Percentiles rank a stretch among this genome's conserved stretches.
These are phyloP conservation scores for Drosophila oshimai DNA, from an alignment of 1,140 invertebrate genomes.

Conservation along the genomic window DNA sequence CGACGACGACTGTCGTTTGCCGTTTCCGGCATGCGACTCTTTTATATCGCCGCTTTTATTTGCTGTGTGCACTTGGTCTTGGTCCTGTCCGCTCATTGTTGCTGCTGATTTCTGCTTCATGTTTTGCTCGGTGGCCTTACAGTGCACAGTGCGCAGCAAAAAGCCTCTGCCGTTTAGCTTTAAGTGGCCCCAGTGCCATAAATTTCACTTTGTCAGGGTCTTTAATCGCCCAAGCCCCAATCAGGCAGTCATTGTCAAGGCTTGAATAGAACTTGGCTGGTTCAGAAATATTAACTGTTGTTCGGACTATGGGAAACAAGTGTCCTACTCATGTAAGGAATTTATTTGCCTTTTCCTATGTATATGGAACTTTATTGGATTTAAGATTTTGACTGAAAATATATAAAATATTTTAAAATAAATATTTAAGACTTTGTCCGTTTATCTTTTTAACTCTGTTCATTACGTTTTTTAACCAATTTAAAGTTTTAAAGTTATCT, in stretches of 20 bases:
- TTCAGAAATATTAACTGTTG: neutral
- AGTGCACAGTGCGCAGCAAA: neutral
- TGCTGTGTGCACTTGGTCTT: conserved; percentile 26
- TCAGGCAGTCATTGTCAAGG: conserved; percentile 22
- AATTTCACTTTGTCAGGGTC: conserved; percentile 36
- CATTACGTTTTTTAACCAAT: no score
- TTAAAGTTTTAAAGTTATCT: no score
- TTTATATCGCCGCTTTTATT: conserved; percentile 46
- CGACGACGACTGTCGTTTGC: conserved; percentile 49
- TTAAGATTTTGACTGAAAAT: neutral
- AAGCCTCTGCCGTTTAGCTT: conserved; percentile 24
- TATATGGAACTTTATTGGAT: neutral
- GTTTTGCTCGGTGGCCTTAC: conserved; percentile 33
- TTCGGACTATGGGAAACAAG: neutral
- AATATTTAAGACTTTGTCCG: no score
- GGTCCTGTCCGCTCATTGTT: conserved; percentile 7
- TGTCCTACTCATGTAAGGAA: neutral
- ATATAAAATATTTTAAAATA: no score
- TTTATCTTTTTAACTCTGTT: no score
- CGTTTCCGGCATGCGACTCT: conserved; percentile 68
- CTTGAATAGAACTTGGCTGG: conserved; percentile 12
- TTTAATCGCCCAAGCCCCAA: conserved; percentile 36
- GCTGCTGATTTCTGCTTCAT: conserved; percentile 45
- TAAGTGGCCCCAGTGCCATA: conserved; percentile 39
- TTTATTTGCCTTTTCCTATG: neutral